Evolutionary conservation across 1,140 invertebrate species (phyloP), one percentile per base, ranked within the genome.

Genomic region (Galleria mellonella): DNA sequence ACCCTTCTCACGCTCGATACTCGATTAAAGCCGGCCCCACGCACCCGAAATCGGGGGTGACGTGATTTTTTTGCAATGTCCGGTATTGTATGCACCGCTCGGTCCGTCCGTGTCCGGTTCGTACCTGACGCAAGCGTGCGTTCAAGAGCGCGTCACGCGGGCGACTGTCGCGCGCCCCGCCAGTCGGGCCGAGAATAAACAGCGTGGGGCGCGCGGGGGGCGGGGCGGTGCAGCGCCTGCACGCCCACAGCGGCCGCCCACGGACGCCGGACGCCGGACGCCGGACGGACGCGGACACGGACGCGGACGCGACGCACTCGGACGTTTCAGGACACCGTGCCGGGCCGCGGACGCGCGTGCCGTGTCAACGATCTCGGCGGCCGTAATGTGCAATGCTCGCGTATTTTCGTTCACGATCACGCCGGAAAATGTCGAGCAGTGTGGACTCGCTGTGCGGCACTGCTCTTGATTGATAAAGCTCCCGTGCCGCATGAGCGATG

Each of bases 141-240:
- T 60, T 62, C 55, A 29, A 54, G 43, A 50, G 60, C 76, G 74
- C 78, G 74, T 74, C 76, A 78, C 76, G 76, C 76, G 78, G 69
- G 62, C 74, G 72, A 81, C 78, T 83, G 78, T 68, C 78, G 70
- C 71, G n/a, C n/a, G n/a, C 17, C 64, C 71, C 73, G 72, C 74
- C 66, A 69, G 68, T 58, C 60, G 69, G 51, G 58, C 60, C 64
- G 72, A 83, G 78, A 83, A 83, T 83, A 83, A 83, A 77, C 75
- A 78, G 73, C 61, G 76, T 71, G 73, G 69, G 66, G 60, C 32
- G 67, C 47, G 61, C 62, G 62, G 63, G 56, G 51, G 41, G 57
- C 48, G 55, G 63, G 72, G 71, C 75, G 72, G 70, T 74, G 77
- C 72, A 72, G 68, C 52, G 56, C 56, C 68, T 74, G 72, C 78